Evolutionary conservation across 2,888 invertebrate genomes (phyloP), one percentile per base, ranked within the genome.

Genomic region (Tillus elongatus): DNA sequence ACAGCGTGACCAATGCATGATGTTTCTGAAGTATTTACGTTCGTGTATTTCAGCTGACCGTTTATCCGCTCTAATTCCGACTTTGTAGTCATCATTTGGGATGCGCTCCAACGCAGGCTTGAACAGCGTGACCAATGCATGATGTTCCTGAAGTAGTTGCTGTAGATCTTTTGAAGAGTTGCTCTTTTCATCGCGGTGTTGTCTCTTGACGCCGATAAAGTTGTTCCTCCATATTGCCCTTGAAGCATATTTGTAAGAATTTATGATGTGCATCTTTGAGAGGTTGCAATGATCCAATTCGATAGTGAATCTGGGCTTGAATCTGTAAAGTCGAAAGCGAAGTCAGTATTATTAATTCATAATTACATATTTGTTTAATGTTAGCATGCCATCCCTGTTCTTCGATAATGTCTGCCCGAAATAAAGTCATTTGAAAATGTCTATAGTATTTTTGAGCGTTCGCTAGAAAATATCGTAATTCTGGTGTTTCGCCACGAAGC

Each of bases 11-110:
- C 42, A 56, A 56, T 36, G 44, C 34, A 47, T 60, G 52, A 28
- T 54, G 42, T 42, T 50, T 19, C n/a, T n/a, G n/a, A n/a, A n/a
- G n/a, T 51, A 61, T 42, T 41, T 43, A 33, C 57, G 11, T 46
- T 40, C 50, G 40, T 60, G 54, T 46, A 44, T 30, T 37, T 57
- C 58, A 13, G 43, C 36, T 31, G 59, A 58, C 42, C 31, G 43
- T 50, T 56, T 60, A 43, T 61, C 57, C 15, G 57, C 57, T 49
- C 40, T 46, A 36, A 60, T 60, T 3, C 58, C 53, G 29, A 61
- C 42, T 49, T 50, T 56, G 40, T 58, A 45, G 36, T 54, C 39
- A n/a, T n/a, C n/a, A n/a, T n/a, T n/a, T 46, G 53, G 54, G 52
- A 58, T 56, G 13, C 14, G 41, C 11, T 53, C 54, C 31, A 58